Conservation (phyloP, 2,113 vertebrate genomes). For the Indicator maculatus region DNA sequence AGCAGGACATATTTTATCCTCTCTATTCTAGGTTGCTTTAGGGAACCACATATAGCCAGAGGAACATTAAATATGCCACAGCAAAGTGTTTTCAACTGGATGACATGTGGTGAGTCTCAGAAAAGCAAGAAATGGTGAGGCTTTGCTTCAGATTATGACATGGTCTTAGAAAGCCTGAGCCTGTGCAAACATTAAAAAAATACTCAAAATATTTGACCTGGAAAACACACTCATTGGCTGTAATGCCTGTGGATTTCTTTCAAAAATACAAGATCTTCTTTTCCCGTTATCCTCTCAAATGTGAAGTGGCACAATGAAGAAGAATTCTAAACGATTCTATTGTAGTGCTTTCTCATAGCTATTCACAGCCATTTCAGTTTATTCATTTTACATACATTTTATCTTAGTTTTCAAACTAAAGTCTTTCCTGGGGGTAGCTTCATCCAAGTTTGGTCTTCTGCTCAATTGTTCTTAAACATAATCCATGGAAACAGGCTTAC, state of each 20-base stretch:
- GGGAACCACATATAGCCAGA: background rate
- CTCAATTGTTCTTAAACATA: background rate
- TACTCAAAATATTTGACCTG: conserved; percentile 70
- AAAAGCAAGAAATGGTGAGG: conserved; percentile 20
- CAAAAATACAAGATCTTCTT: conserved; percentile 36
- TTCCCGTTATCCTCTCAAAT: conserved; percentile 5
- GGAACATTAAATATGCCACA: conserved; percentile 23
- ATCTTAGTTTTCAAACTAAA: conserved; percentile 29
- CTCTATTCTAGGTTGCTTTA: background rate
- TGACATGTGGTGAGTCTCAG: conserved; percentile 43
- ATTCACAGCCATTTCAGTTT: conserved; percentile 4
- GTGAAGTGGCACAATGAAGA: conserved; percentile 22
- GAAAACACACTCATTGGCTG: conserved; percentile 21
- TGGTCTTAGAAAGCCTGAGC: conserved; percentile 38
- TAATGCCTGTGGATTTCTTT: conserved; percentile 53
- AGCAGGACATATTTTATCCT: conserved; percentile 62
- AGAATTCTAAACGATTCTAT: conserved; percentile 5
- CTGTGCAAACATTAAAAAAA: conserved; percentile 62
- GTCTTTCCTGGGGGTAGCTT: background rate
- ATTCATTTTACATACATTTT: conserved; percentile 42
- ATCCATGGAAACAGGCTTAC: background rate
- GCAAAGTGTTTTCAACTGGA: conserved; percentile 47
- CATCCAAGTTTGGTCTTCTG: background rate
- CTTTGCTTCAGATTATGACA: conserved; percentile 21
- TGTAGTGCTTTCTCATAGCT: background rate